Base-by-base conservation (phyloP, 2,113 vertebrate genomes). In the Cromileptes altivelis region DNA sequence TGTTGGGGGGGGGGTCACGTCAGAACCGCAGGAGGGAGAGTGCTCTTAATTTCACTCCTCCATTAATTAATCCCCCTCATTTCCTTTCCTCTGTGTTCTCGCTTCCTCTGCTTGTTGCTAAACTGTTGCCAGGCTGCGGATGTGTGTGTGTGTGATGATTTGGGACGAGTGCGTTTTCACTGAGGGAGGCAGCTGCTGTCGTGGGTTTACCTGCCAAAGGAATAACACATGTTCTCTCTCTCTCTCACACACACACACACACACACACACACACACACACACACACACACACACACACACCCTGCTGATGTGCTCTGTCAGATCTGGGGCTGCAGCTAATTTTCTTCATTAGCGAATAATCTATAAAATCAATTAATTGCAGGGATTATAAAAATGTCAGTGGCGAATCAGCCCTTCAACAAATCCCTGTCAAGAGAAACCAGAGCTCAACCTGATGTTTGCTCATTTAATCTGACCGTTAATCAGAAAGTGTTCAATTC, bases 31-130 rank as follows among this genome's bases (percentile, higher is more conserved):
- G 85, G 90, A 82, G 84, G 77, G 62, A 85, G 73, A 80, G 90
- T 81, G 87, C 82, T 88, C 85, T 89, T 88, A 88, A 91, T 91
- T 91, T 88, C 78, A 40, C 82, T 80, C 62, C 75, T 81, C 67
- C 61, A 68, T 88, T 91, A 92, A 92, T 91, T 85, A 91, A 86
- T 82, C 77, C 70, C 75, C 65, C 88, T 87, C 80, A 69, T 90
- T 90, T 93, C 81, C 85, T 83, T 86, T 85, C 83, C 82, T 90
- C 76, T 37, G 64, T 73, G 88, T 84, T 83, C 83, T 75, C 49
- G 61, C 75, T 73, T 88, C 84, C 70, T 81, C 86, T 84, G 86
- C 85, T 86, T 76, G 82, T 79, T 45, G 81, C 82, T 86, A 71
- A 90, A 89, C 89, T 61, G 88, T 86, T 90, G 88, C 89, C 89